Evolutionary conservation across 2,888 invertebrate species (phyloP).

Genomic region (Tetragonula carbonaria): DNA sequence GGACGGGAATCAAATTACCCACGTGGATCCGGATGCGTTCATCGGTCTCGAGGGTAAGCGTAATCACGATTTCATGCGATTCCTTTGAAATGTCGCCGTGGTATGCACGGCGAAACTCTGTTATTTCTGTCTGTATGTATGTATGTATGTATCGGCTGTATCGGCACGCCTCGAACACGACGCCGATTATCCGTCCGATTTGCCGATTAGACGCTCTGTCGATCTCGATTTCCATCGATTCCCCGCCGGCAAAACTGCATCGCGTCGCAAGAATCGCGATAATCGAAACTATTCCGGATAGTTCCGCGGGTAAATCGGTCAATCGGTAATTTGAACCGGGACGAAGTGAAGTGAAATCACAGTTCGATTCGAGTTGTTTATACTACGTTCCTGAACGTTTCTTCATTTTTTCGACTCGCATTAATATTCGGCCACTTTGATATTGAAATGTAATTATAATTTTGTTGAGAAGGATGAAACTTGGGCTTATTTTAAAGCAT

Average conservation of each 20-base stretch:
- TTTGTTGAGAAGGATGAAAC: no score
- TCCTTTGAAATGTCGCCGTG: slow-evolving; percentile 2
- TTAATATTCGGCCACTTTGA: no score
- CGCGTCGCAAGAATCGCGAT: neutral
- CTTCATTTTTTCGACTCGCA: no score
- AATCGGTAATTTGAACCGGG: no score
- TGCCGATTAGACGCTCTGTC: slow-evolving; percentile 2
- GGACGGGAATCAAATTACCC: slow-evolving; percentile 93
- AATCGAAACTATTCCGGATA: neutral
- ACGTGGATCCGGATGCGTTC: slow-evolving; percentile 94
- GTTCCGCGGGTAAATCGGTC: neutral
- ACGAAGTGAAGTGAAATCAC: no score
- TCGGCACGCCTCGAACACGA: neutral
- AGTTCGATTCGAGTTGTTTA: no score
- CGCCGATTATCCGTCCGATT: slow-evolving; percentile 11
- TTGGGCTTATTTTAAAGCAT: no score
- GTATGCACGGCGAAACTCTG: neutral
- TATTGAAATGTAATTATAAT: no score
- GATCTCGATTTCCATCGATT: neutral
- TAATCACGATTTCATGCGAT: slow-evolving; percentile 28
- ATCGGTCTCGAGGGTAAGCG: slow-evolving; percentile 93
- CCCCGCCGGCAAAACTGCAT: no score
- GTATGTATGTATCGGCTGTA: neutral
- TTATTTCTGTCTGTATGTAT: neutral
- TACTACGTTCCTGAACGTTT: no score